Base-by-base conservation (phyloP, 2,888 invertebrate species). In the Saturnia pavonia region DNA sequence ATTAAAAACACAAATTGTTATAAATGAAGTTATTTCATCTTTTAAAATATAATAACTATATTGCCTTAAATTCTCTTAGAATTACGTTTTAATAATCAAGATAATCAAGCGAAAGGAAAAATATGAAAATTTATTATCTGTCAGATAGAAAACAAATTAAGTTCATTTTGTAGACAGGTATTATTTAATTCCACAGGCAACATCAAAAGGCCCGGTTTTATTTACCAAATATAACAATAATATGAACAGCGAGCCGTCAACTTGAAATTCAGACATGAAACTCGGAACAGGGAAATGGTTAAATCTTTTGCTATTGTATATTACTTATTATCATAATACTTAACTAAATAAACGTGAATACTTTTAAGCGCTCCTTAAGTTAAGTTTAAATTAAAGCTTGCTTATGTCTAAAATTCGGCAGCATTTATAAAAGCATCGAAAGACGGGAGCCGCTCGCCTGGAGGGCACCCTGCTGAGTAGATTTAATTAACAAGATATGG, bases 401-500 rank as follows among this genome's bases (percentile, higher is more conserved):
- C 87, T 86, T 87, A 88, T 87, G 88, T 85, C 89, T 88, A 85
- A 91, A 90, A 90, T 92, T 91, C 85, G 90, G 89, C 85, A 89
- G 89, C 81, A 83, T 87, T 88, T 86, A 87, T 85, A 86, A 85
- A 86, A 84, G 83, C 85, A 82, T 82, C 84, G 82, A 87, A 82
- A 84, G 89, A 87, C 80, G 82, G 83, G 77, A 83, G 82, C 84
- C 85, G 80, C 84, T 82, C 87, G 85, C 87, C 86, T 82, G 80
- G 82, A 88, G 89, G 65, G 89, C 91, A 81, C 90, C 92, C 92
- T 81, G 86, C 91, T 85, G 92, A 85, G 88, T 81, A 89, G 93
- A 94, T 94, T 94, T 94, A 93, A 94, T 94, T 94, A 94, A 93
- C 91, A 88, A 92, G 93, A 94, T 93, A 94, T 90, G 91, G 86